phyloP scores from a whole-genome alignment of 2,797 vertebrate species.

The Aeoliscus strigatus region DNA sequence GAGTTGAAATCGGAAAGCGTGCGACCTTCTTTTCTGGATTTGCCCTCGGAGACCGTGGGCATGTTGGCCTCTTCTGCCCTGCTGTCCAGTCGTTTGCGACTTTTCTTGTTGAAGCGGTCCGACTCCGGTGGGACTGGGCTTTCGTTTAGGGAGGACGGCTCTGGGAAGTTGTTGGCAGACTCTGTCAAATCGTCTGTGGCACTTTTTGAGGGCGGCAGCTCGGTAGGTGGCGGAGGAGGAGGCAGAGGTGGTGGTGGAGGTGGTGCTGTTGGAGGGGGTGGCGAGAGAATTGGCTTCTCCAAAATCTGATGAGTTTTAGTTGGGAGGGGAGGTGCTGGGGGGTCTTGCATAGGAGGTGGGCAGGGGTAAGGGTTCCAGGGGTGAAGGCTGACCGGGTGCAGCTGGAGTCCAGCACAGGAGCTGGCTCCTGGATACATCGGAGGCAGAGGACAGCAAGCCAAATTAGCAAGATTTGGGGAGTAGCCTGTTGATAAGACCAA shows the following conservation, averaged over 20 bases:
- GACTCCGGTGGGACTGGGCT: constrained; percentile 90
- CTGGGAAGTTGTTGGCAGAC: constrained; percentile 87
- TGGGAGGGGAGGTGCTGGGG: constrained; percentile 75
- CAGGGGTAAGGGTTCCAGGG: constrained; percentile 92
- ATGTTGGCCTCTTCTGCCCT: constrained; percentile 88
- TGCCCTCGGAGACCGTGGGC: constrained; percentile 86
- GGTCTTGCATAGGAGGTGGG: constrained; percentile 83
- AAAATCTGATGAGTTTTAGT: constrained; percentile 76
- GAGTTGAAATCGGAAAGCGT: constrained; percentile 92
- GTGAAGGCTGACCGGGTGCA: constrained; percentile 90
- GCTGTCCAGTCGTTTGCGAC: constrained; percentile 88
- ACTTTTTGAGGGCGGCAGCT: constrained; percentile 80
- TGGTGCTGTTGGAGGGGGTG: constrained; percentile 69
- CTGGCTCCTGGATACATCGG: constrained; percentile 94
- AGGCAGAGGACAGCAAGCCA: constrained; percentile 91
- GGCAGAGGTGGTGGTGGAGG: constrained; percentile 77
- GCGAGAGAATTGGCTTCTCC: constrained; percentile 89
- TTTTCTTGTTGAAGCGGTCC: constrained; percentile 92
- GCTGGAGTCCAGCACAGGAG: constrained; percentile 89
- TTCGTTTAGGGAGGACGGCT: constrained; percentile 89
- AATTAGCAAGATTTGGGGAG: constrained; percentile 81
- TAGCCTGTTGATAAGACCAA: constrained; percentile 87
- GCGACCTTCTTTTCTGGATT: constrained; percentile 89
- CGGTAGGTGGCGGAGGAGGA: constrained; percentile 74
- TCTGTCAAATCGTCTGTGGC: constrained; percentile 86